Evolutionary conservation across 1,140 invertebrate genomes (phyloP), one percentile per base, ranked within the genome.

Genomic region (Riptortus pedestris): DNA sequence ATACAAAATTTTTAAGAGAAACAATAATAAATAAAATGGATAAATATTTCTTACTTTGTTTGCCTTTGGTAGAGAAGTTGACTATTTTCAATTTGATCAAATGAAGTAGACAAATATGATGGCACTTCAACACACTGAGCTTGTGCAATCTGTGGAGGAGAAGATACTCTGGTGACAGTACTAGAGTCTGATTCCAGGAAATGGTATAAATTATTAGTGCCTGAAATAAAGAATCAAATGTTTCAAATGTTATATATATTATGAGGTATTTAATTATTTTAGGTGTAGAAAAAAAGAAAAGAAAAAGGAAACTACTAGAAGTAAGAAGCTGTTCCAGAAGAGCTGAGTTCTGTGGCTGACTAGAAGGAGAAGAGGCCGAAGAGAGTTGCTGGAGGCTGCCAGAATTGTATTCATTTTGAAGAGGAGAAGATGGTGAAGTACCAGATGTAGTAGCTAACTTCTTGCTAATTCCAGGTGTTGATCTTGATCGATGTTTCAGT

Each of bases 321-420:
- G 81, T 83, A 62, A 86, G 78, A 65, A 86, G 75, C 68, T 85
- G 83, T 33, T 84, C 81, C 27, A 86, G 76, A 55, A 84, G 75
- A 31, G 81, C 80, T 72, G 81, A 85, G 66, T 65, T 68, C 24
- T 71, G 64, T 45, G 68, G 55, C 20, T 62, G 65, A 22, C 70
- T 66, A 55, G 78, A 77, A 12, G 77, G 69, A 11, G 77, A 73
- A 22, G 81, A 73, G n/a, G 79, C 76, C 2, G 80, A 79, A 24
- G 60, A 45, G 18, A 47, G 22, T 3, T 18, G 24, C 20, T 26
- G 18, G 3, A 55, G 2, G 12, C 51, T 55, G 22, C 20, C 14
- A 1, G 51, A 16, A 14, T 26, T 55, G 2, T 24, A 18, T 4
- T 55, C 51, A 4, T 24, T 24, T 14, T 55, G 51, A 18, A 47